These are phyloP conservation scores for Litoditis marina DNA, from an alignment of 2,888 invertebrate species.

Conservation along the genomic window DNA sequence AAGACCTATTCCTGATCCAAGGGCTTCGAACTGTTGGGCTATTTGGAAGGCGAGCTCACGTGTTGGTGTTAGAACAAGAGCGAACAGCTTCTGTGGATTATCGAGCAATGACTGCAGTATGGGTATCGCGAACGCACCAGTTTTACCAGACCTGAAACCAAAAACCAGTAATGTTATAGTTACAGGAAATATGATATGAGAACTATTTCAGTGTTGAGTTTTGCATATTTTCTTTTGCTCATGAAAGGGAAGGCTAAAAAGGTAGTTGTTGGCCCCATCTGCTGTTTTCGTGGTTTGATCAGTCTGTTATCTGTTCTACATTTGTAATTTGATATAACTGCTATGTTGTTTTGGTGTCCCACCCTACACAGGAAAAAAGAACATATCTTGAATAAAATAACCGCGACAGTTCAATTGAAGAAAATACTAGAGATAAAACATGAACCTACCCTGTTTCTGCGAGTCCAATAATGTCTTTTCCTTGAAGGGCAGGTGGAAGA, in stretches of 20 bases:
- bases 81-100: constrained; percentile 88
- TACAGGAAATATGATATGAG: not conserved
- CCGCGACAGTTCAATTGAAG: not conserved
- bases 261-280: no score
- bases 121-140: constrained; percentile 93
- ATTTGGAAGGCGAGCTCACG: constrained; percentile 97
- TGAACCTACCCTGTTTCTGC: constrained; percentile 74
- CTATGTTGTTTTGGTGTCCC: no score
- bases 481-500: constrained; percentile 82
- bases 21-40: constrained; percentile 93
- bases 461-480: constrained; percentile 76
- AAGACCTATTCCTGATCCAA: constrained; percentile 83
- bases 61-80: constrained; percentile 88
- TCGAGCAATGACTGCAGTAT: constrained; percentile 86
- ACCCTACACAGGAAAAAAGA: no score
- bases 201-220: no score
- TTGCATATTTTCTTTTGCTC: not conserved
- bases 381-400: not conserved
- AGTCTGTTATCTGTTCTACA: no score
- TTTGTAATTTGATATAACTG: no score
- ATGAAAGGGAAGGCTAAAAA: no score
- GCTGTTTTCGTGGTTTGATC: no score
- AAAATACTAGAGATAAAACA: no score
- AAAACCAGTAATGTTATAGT: not conserved
- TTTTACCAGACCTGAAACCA: constrained; percentile 76